Evolutionary conservation across 2,888 invertebrate genomes (phyloP), one percentile per base, ranked within the genome.

Genomic region (Clistopyga incitator): DNA sequence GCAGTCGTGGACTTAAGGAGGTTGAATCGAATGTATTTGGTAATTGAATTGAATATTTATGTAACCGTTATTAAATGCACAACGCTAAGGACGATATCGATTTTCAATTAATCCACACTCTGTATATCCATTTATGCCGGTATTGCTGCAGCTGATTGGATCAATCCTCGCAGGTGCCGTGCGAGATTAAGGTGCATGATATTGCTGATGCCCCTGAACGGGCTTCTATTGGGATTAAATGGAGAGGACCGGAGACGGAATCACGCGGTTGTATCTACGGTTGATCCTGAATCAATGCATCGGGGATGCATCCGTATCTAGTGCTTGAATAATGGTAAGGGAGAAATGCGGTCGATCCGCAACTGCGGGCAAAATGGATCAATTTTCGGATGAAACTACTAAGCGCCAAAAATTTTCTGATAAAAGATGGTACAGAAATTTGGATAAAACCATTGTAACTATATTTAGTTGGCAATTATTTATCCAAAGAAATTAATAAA

Each of bases 111-210:
- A 67, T 47, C 47, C 67, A 0, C 15, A 47, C 11, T 8, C 3
- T 23, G 20, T 13, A 29, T 6, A 18, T 29, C 29, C 34, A 34
- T 61, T 38, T 18, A 38, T 61, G 34, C 34, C 20, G 47, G 13
- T 68, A 23, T 34, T 25, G 77, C 42, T 47, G 34, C 20, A 34
- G 47, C 38, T 20, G 61, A 78, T 52, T 34, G 42, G 8, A 70
- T 52, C 70, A 59, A 70, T 70, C 45, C 50, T 70, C 78, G 56
- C 50, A 70, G 78, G 61, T 61, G 70, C 18, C 42, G 50, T 10
- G 34, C 54, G 47, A 70, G 70, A 70, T 78, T 61, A 61, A 78
- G 70, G 68, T 47, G 77, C 68, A 20, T 67, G 45, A 70, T 70
- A 78, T 70, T 70, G 38, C 18, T 71, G 61, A 34, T 61, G n/a